Evolutionary conservation across 2,888 invertebrate species (phyloP), one percentile per base, ranked within the genome.

Genomic region (Orthosia cruda): DNA sequence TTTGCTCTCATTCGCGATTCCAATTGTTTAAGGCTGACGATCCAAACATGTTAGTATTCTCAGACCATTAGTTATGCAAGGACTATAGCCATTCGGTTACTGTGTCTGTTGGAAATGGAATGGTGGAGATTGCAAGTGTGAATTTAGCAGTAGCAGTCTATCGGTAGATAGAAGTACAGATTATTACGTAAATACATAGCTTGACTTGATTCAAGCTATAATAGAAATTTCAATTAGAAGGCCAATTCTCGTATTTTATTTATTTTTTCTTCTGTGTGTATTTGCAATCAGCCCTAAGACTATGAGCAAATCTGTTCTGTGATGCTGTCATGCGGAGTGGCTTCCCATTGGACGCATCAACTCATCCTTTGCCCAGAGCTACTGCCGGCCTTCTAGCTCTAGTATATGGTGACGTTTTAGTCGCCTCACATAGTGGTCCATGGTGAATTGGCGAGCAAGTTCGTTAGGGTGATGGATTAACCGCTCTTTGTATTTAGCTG

Each of bases 1-100:
- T 83, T 84, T 79, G 61, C 57, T 84, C 84, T 75, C 80, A 86
- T 84, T 83, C 61, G 61, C 71, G 55, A 84, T 86, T 84, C 81
- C 40, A 74, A 86, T 74, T 84, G 81, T 74, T 83, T 80, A 70
- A 80, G 59, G 26, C 47, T 4, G 50, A 50, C n/a, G 52, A 40
- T 15, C 63, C 67, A 76, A 71, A 86, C 81, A 76, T 76, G 72
- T 74, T 76, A 76, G 73, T 84, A 80, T 86, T 77, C 86, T 84
- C 70, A 74, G 63, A 72, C 77, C 77, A 84, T 84, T 86, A 80
- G 71, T 80, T 84, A 74, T 80, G 74, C 59, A 86, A 67, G 55
- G 70, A 58, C 77, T 65, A 68, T 57, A 68, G 76, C 64, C 18
- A 55, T 80, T 68, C 49, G n/a, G 66, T 70, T 70, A 54, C 75